Base-by-base conservation (phyloP, 2,797 vertebrate genomes). In the Falco columbarius region DNA sequence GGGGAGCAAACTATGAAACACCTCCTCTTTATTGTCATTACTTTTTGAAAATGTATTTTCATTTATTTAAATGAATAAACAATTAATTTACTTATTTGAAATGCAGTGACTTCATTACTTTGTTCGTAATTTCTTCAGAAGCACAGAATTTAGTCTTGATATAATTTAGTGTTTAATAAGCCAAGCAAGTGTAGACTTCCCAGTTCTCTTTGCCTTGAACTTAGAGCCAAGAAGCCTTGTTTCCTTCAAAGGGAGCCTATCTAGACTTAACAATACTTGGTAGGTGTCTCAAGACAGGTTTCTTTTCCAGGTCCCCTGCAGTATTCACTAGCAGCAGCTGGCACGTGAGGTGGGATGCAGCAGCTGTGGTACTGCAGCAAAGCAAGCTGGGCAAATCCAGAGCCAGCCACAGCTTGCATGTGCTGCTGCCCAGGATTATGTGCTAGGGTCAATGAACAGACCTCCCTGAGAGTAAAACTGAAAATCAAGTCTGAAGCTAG, bases 331-430 rank as follows among this genome's bases (percentile, higher is more conserved):
- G 62, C 51, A 58, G 38, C 15, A 27, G 4, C 8, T 51, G 52
- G 17, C 32, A 18, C 0, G 0, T 14, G 61, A 68, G 26, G 18
- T 6, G 8, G 47, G 9, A 14, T 24, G 24, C 55, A 54, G 71
- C n/a, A 63, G 1, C 8, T 10, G 72, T 7, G 8, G 0, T 44
- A 6, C 1, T 7, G 6, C 46, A 56, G 72, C 40, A 58, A 23
- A 55, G 29, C 17, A 26, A 46, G 54, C 52, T 36, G 55, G 46
- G 61, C 42, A 88, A 9, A 47, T 65, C 7, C 1, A 2, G 36
- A 54, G 32, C 21, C 36, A 51, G 0, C 21, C 47, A 56, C 12
- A 34, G 17, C 47, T 16, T 30, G 20, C 46, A 18, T 19, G 12
- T 22, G 4, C 62, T 11, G 0, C 46, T 61, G 59, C 49, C 19